Base-by-base conservation (phyloP, 2,888 invertebrate genomes). In the Theretra japonica region DNA sequence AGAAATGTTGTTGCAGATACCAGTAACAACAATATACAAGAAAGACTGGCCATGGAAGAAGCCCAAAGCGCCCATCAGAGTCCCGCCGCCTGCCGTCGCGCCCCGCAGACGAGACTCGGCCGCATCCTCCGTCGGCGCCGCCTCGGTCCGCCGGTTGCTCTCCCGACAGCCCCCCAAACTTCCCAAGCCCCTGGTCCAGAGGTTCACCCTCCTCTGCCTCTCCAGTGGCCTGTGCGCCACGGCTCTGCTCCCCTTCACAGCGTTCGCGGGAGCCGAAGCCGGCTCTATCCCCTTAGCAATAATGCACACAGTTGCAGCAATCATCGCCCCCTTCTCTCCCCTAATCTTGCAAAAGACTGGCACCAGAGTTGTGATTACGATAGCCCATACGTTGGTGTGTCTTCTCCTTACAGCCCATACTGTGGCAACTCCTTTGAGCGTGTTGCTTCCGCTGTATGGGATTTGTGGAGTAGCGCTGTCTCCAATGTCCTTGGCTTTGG, bases 71-170 rank as follows among this genome's bases (percentile, higher is more conserved):
- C 86, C 88, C 0, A 79, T 80, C 17, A 83, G 88, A 70, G 79
- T 83, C 4, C 75, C 84, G 1, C 80, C 76, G 2, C 79, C 86
- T 11, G 78, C 80, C 7, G 77, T 80, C 17, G 82, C 84, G 2
- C 85, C 87, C 8, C 92, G 96, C 4, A 94, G 96, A 3, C 93
- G 96, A 21, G 97, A 97, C 81, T 97, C 97, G 0, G 95, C 96
- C 71, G 96, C 96, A 33, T 97, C 97, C 69, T 97, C 97, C 0
- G 96, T 97, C 48, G 97, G 97, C 1, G 97, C 97, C 0, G 96
- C 96, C 0, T 97, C 97, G 0, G 97, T 97, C 15, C 95, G 97
- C 4, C 95, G 97, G 0, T 93, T 97, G 19, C 95, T 97, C 70
- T 96, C 96, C 0, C 80, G 92, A 56, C 93, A 88, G 50, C 93